These are phyloP conservation scores for Dichetophora obliterata DNA, from an alignment of 2,888 invertebrate species.

Conservation along the genomic window DNA sequence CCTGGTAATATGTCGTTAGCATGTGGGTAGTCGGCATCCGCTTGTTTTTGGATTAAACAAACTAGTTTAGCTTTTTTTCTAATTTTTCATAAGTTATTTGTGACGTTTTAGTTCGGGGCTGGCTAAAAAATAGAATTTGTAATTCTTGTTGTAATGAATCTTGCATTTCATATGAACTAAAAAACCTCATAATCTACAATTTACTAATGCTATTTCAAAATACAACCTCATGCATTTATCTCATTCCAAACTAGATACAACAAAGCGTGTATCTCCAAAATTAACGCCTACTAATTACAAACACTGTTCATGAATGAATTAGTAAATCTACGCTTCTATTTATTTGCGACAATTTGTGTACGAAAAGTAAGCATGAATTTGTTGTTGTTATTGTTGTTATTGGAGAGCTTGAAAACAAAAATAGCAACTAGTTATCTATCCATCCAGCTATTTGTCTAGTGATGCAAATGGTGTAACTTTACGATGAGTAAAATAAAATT, in stretches of 20 bases:
- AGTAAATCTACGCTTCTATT: conserved; percentile 1
- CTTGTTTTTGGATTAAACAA: conserved; percentile 10
- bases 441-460: background rate
- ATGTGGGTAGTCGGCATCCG: conserved; percentile 39
- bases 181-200: too few relatives aligned
- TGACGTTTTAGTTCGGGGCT: background rate
- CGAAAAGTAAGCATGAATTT: too few relatives aligned
- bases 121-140: too few relatives aligned
- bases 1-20: background rate
- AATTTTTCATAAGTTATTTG: background rate
- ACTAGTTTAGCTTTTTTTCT: conserved; percentile 7
- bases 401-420: background rate
- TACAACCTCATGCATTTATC: too few relatives aligned
- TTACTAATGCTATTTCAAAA: too few relatives aligned
- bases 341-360: background rate
- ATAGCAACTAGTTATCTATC: background rate
- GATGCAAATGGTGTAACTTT: background rate
- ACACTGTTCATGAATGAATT: background rate
- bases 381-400: too few relatives aligned
- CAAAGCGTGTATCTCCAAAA: too few relatives aligned
- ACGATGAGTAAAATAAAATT: conserved; percentile 33
- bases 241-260: too few relatives aligned
- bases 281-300: background rate
- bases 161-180: too few relatives aligned
- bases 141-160: too few relatives aligned